Base-by-base conservation (phyloP, 23 tunicate species). In the Trididemnum clinides region DNA sequence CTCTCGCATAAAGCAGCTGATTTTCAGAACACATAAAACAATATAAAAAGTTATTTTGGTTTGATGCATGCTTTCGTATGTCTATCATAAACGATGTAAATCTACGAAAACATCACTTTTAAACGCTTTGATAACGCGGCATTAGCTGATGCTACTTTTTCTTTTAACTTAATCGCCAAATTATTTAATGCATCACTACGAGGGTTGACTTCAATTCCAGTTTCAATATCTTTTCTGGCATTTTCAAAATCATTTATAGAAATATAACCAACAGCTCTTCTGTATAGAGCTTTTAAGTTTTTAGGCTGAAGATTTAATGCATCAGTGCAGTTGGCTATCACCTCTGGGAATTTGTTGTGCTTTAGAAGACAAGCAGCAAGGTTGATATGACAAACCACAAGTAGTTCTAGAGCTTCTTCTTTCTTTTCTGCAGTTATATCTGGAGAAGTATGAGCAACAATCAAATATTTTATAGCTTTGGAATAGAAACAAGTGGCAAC, bases 351-450 rank as follows among this genome's bases (percentile, higher is more conserved):
- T 23, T 49, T 31, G 1, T 35, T 21, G 28, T 30, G 44, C 25
- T 83, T 83, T 38, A 89, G 32, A 49, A 86, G 82, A 33, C 86
- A 86, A n/a, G 93, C 93, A 57, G 93, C 88, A 0, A 89, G 64
- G 66, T 89, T 89, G 1, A 44, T 22, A 34, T 85, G 72, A 25
- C 88, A 84, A 39, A 34, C 64, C 27, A 33, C 44, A 0, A 82
- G 2, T 29, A 89, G 4, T 0, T 77, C 50, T 44, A 26, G 26
- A 26, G 49, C 38, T 23, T 44, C 49, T 5, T 25, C 71, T 27
- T 44, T 51, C 20, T 27, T 28, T 36, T 25, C 78, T 23, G n/a
- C 77, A 1, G 39, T 1, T 58, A 34, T 0, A 50, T 69, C 54
- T 22, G 5, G 5, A 2, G 35, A 36, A 64, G 6, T 33, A 31